Conservation (phyloP, 2,888 invertebrate genomes). For the Aphrophora alni region DNA sequence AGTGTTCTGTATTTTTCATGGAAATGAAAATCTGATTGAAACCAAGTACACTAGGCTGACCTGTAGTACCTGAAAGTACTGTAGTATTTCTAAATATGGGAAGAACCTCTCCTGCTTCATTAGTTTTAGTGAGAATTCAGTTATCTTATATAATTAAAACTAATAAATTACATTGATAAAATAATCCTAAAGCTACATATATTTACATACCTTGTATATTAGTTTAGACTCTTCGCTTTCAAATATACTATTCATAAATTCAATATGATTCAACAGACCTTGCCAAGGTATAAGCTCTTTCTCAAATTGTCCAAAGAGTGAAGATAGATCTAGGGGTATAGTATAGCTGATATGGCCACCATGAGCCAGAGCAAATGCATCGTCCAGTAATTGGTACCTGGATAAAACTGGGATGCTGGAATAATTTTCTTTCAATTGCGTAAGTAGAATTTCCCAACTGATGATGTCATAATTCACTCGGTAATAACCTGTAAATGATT, state of each 20-base stretch:
- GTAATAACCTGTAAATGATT: neutral
- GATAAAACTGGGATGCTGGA: neutral
- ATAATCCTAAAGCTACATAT: too few relatives aligned
- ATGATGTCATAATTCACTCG: neutral
- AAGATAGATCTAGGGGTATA: neutral
- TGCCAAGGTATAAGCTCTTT: neutral
- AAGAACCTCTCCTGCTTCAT: too few relatives aligned
- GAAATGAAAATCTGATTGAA: too few relatives aligned
- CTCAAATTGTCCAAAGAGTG: neutral
- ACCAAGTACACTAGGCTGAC: too few relatives aligned
- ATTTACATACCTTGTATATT: neutral
- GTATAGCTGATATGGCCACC: neutral
- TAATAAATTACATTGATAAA: too few relatives aligned
- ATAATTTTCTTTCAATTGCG: neutral
- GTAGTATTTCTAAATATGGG: too few relatives aligned
- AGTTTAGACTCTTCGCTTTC: neutral
- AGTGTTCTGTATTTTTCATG: too few relatives aligned
- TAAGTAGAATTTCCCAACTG: neutral
- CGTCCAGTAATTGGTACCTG: neutral
- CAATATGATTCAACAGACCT: neutral
- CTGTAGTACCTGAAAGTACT: too few relatives aligned
- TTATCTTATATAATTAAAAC: too few relatives aligned
- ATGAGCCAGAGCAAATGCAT: neutral
- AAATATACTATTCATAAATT: neutral
- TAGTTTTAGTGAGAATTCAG: too few relatives aligned